phyloP scores from a whole-genome alignment of 2,113 vertebrate species.

The Microcebus jonahi region DNA sequence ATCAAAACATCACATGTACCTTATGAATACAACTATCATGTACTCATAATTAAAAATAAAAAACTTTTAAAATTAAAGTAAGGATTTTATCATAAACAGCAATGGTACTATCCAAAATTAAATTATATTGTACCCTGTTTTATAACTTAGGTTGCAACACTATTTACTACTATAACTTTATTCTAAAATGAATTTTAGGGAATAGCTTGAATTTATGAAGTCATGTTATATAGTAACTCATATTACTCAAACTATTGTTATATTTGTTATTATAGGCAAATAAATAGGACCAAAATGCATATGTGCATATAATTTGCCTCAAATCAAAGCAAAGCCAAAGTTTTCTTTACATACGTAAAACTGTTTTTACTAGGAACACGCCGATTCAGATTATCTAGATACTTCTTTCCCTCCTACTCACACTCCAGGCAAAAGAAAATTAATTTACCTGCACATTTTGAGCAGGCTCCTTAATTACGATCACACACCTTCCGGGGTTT shows the following conservation, averaged over 20 bases:
- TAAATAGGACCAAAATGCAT: conserved; percentile 59
- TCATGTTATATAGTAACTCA: no score
- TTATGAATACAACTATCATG: no score
- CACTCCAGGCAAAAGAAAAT: conserved; percentile 53
- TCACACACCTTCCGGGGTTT: conserved; percentile 66
- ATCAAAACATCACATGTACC: no score
- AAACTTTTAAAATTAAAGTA: no score
- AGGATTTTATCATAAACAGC: no score
- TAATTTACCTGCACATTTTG: conserved; percentile 73
- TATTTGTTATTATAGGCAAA: background rate
- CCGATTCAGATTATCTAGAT: conserved; percentile 32
- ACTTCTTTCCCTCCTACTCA: no score
- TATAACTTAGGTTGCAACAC: background rate
- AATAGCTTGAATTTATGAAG: no score
- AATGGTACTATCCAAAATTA: background rate
- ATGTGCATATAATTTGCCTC: conserved; percentile 37
- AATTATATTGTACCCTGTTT: background rate
- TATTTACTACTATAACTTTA: background rate
- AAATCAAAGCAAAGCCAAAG: conserved; percentile 66
- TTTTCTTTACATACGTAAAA: conserved; percentile 62
- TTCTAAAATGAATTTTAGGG: no score
- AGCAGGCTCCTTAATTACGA: conserved; percentile 61
- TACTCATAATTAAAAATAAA: no score
- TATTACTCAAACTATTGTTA: background rate
- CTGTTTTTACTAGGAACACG: conserved; percentile 74